Base-by-base conservation (phyloP, 2,797 vertebrate genomes). In the Sitta carolinensis region DNA sequence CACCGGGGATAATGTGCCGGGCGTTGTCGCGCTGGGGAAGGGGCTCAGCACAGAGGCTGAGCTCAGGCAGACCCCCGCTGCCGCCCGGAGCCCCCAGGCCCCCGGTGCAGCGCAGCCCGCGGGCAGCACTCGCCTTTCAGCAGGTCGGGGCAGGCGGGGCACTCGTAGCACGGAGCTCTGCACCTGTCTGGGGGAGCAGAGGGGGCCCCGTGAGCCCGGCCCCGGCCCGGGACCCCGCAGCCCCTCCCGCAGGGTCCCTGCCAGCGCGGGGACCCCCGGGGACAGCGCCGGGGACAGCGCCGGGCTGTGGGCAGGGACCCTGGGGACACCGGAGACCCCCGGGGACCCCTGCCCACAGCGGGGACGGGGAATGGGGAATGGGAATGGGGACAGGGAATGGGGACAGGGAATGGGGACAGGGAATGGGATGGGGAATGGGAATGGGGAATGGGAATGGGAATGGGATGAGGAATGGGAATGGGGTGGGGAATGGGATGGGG, bases 141-240 rank as follows among this genome's bases (percentile, higher is more conserved):
- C 26, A 2, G 7, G 0, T 90, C 87, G 0, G 51, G 67, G 67
- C 94, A 95, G 69, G 27, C 0, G 32, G 90, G 50, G 84, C 26
- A 82, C 38, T 90, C 52, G 29, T 78, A 88, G 80, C 92, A 95
- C 72, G 36, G 54, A 59, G 21, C 9, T 75, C 54, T 78, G 92
- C 92, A 92, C 27, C 67, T 63, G 67, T 95, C 94, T 95, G 92
- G 2, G 61, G 64, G 27, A 45, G 16, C n/a, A 54, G 16, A 50
- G n/a, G 36, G 62, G 21, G 36, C 26, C 1, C 32, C n/a, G 66
- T 61, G 21, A 69, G 78, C 30, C 19, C n/a, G 9, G n/a, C n/a
- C 30, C 19, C n/a, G 9, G n/a, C 4, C 36, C 73, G 0, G 22
- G 1, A 20, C 70, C 4, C 25, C 72, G 4, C 18, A 4, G 1